Evolutionary conservation across 2,888 invertebrate genomes (phyloP).

Genomic region (Pedicia rivosa): DNA sequence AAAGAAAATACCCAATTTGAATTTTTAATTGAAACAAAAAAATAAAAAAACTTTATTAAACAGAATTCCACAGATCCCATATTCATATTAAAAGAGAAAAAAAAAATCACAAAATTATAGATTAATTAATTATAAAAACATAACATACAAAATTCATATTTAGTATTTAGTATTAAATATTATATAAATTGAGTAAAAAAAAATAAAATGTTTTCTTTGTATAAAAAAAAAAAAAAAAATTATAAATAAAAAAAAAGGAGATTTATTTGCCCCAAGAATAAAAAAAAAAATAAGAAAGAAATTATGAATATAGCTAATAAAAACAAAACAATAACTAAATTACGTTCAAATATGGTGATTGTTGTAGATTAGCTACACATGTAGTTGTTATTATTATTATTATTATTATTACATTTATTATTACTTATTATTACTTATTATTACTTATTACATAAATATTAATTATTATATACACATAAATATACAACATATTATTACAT

Average conservation of each 20-base stretch:
- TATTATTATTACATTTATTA: slow-evolving; percentile 1
- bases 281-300: background rate
- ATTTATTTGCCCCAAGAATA: background rate
- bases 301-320: background rate
- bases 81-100: too few relatives aligned
- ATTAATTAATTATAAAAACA: too few relatives aligned
- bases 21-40: too few relatives aligned
- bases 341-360: slow-evolving; percentile 7
- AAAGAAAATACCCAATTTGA: too few relatives aligned
- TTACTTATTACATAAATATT: background rate
- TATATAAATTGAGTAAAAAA: too few relatives aligned
- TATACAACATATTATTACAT: background rate
- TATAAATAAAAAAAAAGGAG: background rate
- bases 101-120: too few relatives aligned
- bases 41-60: too few relatives aligned
- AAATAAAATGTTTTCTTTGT: too few relatives aligned
- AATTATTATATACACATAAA: background rate
- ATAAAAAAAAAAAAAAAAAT: slow-evolving; percentile 3
- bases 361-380: slow-evolving; percentile 7
- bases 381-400: slow-evolving; percentile 6
- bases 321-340: slow-evolving; percentile 4
- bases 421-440: background rate
- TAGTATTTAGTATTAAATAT: too few relatives aligned
- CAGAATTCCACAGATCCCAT: too few relatives aligned
- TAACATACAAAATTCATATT: too few relatives aligned